A percentile compares a stretch with the other conserved stretches of the same genome.
phyloP scores from a whole-genome alignment of 2,797 vertebrate genomes.

The Jordanella pulchra region DNA sequence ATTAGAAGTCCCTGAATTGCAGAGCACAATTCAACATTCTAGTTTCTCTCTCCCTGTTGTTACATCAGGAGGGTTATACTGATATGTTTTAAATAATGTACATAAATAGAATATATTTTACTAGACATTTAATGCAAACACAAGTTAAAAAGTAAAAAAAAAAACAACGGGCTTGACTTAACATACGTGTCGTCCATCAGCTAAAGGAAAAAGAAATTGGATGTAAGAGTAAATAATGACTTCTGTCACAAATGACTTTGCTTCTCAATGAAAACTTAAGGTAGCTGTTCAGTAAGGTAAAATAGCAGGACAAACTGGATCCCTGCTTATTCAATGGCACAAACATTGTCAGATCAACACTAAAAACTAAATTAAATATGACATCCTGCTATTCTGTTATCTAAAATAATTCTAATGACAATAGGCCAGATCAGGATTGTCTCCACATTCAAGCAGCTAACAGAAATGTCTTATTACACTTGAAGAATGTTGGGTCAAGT shows the following conservation, averaged over 20 bases:
- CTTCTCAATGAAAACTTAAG: constrained; percentile 37
- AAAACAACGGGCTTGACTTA: constrained; percentile 57
- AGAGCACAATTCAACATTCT: constrained; percentile 64
- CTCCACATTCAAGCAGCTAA: constrained; percentile 73
- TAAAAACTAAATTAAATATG: constrained; percentile 29
- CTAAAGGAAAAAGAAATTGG: constrained; percentile 55
- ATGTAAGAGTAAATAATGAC: constrained; percentile 51
- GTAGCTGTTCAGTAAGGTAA: constrained; percentile 38
- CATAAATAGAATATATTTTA: constrained; percentile 60
- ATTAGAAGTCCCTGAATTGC: constrained; percentile 78
- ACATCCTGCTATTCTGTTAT: constrained; percentile 29
- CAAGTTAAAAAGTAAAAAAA: constrained; percentile 58
- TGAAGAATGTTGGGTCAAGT: constrained; percentile 33
- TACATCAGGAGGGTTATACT: constrained; percentile 69
- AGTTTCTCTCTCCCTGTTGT: constrained; percentile 68
- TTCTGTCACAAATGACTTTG: constrained; percentile 43
- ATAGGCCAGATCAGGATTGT: constrained; percentile 66
- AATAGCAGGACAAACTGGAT: constrained; percentile 34
- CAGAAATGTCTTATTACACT: constrained; percentile 58
- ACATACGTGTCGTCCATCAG: constrained; percentile 39
- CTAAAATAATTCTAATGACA: constrained; percentile 35
- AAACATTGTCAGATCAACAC: constrained; percentile 48
- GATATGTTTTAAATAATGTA: constrained; percentile 78
- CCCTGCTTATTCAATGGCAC: constrained; percentile 59
- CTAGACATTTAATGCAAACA: constrained; percentile 66